phyloP scores from a whole-genome alignment of 1,140 invertebrate genomes.

The Pygmarrhopalites habei region DNA sequence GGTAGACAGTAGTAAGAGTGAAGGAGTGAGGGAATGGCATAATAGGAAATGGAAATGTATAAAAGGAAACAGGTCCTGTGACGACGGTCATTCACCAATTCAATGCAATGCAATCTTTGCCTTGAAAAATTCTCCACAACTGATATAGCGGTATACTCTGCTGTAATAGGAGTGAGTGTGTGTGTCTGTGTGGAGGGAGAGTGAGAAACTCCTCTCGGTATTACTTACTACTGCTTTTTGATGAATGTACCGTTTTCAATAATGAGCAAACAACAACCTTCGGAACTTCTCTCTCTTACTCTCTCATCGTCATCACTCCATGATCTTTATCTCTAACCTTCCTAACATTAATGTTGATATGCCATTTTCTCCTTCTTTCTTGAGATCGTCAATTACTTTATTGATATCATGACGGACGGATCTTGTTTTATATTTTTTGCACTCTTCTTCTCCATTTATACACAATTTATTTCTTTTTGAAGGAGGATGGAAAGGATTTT shows the following conservation, averaged over 20 bases:
- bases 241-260: constrained; percentile 33
- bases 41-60: constrained; percentile 27
- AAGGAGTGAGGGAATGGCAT: too few species aligned
- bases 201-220: not conserved
- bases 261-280: constrained; percentile 32
- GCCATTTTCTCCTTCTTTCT: too few species aligned
- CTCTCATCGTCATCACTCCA: not conserved
- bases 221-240: not conserved
- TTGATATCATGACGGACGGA: too few species aligned
- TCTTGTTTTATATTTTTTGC: too few species aligned
- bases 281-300: constrained; percentile 4
- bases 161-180: too few species aligned
- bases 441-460: too few species aligned
- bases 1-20: too few species aligned
- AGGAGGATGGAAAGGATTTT: too few species aligned
- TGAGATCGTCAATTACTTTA: too few species aligned
- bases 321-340: too few species aligned
- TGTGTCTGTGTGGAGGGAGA: not conserved
- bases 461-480: too few species aligned
- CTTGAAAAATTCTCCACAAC: constrained; percentile 18
- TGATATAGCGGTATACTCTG: not conserved
- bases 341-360: too few species aligned
- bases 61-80: constrained; percentile 30
- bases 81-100: constrained; percentile 34
- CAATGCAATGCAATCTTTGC: constrained; percentile 14